Evolutionary conservation across 2,797 vertebrate genomes (phyloP).

Genomic region (Cuculus canorus): DNA sequence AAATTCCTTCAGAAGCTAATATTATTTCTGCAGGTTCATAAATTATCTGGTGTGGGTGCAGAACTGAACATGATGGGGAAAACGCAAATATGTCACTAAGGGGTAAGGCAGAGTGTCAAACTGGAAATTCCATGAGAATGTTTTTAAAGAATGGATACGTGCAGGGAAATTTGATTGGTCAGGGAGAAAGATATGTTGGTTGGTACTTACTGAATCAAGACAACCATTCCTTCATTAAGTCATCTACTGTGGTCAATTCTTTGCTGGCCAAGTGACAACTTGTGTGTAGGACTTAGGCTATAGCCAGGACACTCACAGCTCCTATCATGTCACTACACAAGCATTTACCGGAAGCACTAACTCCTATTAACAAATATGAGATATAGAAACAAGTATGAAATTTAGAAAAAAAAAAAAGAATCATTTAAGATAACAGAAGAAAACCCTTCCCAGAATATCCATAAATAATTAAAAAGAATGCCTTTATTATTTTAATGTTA

Average conservation of each 20-base stretch:
- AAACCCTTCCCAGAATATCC: not conserved
- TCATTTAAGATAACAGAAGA: not conserved
- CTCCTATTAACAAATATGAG: not conserved
- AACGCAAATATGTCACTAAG: not conserved
- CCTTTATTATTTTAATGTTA: not conserved
- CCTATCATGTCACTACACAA: not conserved
- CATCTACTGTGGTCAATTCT: not conserved
- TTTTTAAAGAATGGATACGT: not conserved
- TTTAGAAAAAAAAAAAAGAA: not conserved
- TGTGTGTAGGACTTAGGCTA: no score
- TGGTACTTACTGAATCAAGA: not conserved
- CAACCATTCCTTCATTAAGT: not conserved
- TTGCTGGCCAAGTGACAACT: not conserved
- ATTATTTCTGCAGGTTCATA: not conserved
- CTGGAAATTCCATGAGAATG: not conserved
- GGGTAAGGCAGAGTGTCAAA: not conserved
- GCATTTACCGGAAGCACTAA: not conserved
- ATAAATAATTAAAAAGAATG: not conserved
- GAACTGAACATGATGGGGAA: not conserved
- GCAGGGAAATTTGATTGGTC: not conserved
- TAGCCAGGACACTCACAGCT: not conserved
- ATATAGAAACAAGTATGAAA: not conserved
- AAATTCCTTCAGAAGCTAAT: not conserved
- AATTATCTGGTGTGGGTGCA: not conserved
- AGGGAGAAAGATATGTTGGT: not conserved